Percentiles rank a stretch among this genome's conserved stretches.
These are phyloP conservation scores for Saguinus midas DNA, from an alignment of 2,113 vertebrate species.

Conservation along the genomic window DNA sequence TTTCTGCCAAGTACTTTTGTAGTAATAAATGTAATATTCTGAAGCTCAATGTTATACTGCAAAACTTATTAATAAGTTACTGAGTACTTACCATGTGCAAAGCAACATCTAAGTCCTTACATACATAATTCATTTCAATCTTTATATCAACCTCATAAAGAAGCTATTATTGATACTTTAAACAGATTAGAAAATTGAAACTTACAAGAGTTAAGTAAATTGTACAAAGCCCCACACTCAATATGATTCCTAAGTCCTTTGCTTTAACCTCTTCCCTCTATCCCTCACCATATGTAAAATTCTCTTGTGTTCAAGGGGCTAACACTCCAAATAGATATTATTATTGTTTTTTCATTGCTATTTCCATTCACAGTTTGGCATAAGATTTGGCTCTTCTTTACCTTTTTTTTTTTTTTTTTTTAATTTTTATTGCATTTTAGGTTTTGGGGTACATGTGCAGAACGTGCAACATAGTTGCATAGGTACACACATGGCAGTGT, in stretches of 20 bases:
- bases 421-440: no score
- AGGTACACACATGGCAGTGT: no score
- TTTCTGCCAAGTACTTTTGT: background rate
- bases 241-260: background rate
- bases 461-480: no score
- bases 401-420: background rate
- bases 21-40: background rate
- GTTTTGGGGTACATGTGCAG: no score
- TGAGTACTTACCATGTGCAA: background rate
- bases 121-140: background rate
- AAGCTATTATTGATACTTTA: background rate
- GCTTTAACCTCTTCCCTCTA: background rate
- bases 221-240: background rate
- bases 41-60: background rate
- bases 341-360: background rate
- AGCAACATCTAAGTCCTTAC: background rate
- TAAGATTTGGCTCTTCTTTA: background rate
- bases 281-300: background rate
- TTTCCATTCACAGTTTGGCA: background rate
- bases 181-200: background rate
- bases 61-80: background rate
- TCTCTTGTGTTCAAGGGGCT: background rate
- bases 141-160: background rate
- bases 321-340: background rate
- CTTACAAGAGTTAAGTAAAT: slow-evolving; percentile 2